Base-by-base conservation (phyloP, 53 echinoderm and acorn worm species). In the Echinometra lucunter region DNA sequence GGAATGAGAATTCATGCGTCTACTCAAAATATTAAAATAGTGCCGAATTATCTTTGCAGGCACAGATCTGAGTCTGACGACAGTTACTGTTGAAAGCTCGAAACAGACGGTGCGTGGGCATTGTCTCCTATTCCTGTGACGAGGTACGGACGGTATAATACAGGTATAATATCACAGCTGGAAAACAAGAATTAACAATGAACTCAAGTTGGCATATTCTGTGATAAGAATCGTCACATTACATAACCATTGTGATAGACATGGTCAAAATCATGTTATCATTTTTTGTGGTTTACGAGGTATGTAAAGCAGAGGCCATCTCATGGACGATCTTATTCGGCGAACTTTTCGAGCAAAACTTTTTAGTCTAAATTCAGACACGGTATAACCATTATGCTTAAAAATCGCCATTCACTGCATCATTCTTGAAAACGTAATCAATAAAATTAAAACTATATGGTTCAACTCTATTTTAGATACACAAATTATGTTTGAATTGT, bases 331-430 rank as follows among this genome's bases (percentile, higher is more conserved):
- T 78, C 78, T 40, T 42, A 40, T 74, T 63, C 78, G 3, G 37
- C 18, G 40, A 69, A 32, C 78, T 40, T 78, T 34, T 42, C 7
- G 19, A 21, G 3, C 42, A 78, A 78, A 78, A 78, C 78, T 78
- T 78, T 78, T 78, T 78, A 78, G 78, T 78, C 78, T 78, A 78
- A 8, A 40, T 42, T 21, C 38, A 78, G 23, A 78, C 78, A 5
- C 42, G 6, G 0, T 18, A 19, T 2, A 42, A 30, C 15, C 23
- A 63, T 63, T 25, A 5, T 23, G 25, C 25, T 63, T 63, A 19
- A 7, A 63, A 63, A 63, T 25, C 25, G 6, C 63, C 25, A 32
- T 32, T 69, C 34, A 69, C 15, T 15, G 13, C 1, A 32, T 69
- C 19, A 32, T 69, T 69, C 30, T 10, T 13, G 25, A 32, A 1